Evolutionary conservation across 2,113 vertebrate genomes (phyloP).

Genomic region (Lagopus muta): DNA sequence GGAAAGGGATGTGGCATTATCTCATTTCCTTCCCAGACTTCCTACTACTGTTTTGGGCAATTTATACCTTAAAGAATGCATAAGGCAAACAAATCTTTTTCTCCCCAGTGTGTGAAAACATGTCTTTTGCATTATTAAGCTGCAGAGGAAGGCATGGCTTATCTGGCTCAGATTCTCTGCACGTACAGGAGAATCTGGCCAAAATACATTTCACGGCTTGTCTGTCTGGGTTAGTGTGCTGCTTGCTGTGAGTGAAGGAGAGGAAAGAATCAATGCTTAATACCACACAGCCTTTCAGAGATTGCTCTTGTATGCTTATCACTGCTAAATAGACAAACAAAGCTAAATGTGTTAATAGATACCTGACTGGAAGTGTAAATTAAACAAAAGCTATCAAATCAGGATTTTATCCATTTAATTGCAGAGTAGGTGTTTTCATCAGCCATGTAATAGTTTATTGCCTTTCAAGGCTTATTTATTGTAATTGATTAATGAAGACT

Average conservation of each 20-base stretch:
- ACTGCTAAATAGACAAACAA: conserved; percentile 11
- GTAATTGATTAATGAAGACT: conserved; percentile 35
- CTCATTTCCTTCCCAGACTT: conserved; percentile 71
- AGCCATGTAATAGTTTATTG: conserved; percentile 8
- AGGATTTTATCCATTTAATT: conserved; percentile 46
- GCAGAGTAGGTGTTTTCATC: not conserved
- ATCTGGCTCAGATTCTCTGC: conserved; percentile 11
- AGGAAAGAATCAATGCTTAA: conserved; percentile 53
- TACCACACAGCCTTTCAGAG: not conserved
- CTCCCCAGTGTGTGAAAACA: conserved; percentile 42
- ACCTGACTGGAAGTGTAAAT: not conserved
- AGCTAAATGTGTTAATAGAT: conserved; percentile 27
- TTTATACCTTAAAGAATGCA: conserved; percentile 67
- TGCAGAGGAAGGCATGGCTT: not conserved
- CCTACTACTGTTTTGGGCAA: conserved; percentile 67
- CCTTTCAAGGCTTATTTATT: conserved; percentile 42
- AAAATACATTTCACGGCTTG: conserved; percentile 53
- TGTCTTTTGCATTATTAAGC: conserved; percentile 60
- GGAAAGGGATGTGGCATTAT: conserved; percentile 67
- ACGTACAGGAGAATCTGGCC: conserved; percentile 36
- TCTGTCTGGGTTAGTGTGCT: conserved; percentile 47
- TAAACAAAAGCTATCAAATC: conserved; percentile 7
- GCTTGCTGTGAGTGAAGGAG: not conserved
- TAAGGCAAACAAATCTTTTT: conserved; percentile 54
- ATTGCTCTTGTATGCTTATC: conserved; percentile 35